These are phyloP conservation scores for Herminia tarsipennalis DNA, from an alignment of 2,888 invertebrate genomes.

Conservation along the genomic window DNA sequence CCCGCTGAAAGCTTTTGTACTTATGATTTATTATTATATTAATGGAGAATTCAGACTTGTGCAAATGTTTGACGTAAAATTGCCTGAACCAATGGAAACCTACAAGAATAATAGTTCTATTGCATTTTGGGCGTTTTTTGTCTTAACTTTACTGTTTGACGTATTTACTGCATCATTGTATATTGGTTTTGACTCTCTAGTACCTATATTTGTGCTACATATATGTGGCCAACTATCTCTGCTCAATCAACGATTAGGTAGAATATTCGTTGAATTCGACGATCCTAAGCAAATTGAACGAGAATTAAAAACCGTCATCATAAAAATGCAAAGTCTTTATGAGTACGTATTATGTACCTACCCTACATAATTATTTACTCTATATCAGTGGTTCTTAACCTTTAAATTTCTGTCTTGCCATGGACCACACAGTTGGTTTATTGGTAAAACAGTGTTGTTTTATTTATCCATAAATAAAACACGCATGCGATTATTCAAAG, in stretches of 20 bases:
- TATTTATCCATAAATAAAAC: too few relatives aligned
- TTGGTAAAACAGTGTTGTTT: too few relatives aligned
- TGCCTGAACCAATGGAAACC: constrained; percentile 51
- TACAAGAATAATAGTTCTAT: constrained; percentile 44
- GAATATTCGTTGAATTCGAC: constrained; percentile 42
- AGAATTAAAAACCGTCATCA: constrained; percentile 55
- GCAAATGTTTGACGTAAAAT: constrained; percentile 60
- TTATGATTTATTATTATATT: constrained; percentile 54
- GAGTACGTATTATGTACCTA: constrained; percentile 52
- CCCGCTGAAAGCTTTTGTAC: constrained; percentile 54
- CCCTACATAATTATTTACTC: too few relatives aligned
- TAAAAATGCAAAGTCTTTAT: constrained; percentile 59
- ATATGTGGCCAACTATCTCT: constrained; percentile 67
- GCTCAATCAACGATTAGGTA: constrained; percentile 50
- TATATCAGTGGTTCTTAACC: too few relatives aligned
- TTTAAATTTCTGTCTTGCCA: too few relatives aligned
- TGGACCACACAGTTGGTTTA: too few relatives aligned
- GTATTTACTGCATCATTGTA: constrained; percentile 52
- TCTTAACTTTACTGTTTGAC: constrained; percentile 46
- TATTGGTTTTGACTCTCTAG: constrained; percentile 67
- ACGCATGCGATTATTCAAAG: too few relatives aligned
- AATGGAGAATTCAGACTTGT: constrained; percentile 50
- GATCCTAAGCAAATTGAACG: constrained; percentile 43
- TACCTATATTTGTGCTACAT: constrained; percentile 68
- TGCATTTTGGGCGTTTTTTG: constrained; percentile 44